These are phyloP conservation scores for Procapra przewalskii DNA, from an alignment of 2,113 vertebrate species.

Conservation along the genomic window DNA sequence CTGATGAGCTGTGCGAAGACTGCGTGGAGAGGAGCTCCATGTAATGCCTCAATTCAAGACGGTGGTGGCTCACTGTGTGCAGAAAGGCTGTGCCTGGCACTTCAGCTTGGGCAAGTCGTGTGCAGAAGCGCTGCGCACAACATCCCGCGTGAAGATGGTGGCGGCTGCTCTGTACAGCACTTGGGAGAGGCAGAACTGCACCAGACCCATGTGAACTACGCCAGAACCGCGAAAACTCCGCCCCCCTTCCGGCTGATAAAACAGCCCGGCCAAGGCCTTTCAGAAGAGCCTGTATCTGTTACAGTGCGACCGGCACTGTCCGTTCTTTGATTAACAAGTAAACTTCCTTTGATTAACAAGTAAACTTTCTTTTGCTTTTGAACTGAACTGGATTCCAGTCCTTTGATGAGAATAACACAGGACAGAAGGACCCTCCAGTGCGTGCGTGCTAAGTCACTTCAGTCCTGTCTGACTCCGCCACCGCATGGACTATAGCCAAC, in stretches of 20 bases:
- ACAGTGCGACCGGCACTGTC: too few relatives aligned
- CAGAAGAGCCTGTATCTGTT: not conserved
- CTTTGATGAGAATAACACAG: not conserved
- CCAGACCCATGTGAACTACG: fast-evolving
- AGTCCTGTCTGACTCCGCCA: not conserved
- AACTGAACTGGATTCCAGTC: not conserved
- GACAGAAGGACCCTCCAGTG: not conserved
- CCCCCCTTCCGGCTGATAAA: not conserved
- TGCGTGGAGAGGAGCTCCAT: not conserved
- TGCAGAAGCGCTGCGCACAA: not conserved
- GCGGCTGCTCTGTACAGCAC: fast-evolving
- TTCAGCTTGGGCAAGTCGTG: not conserved
- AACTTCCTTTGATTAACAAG: not conserved
- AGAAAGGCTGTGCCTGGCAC: not conserved
- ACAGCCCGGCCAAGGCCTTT: not conserved
- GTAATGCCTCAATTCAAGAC: not conserved
- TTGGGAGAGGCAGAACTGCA: fast-evolving
- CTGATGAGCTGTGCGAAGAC: not conserved
- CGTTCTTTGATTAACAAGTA: too few relatives aligned
- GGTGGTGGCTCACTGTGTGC: fast-evolving
- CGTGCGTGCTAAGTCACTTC: not conserved
- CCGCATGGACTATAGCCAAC: not conserved
- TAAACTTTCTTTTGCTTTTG: not conserved
- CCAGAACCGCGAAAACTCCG: too few relatives aligned
- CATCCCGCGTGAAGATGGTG: too few relatives aligned